phyloP scores from a whole-genome alignment of 2,797 vertebrate genomes.

The Tenualosa thibaudeaui region DNA sequence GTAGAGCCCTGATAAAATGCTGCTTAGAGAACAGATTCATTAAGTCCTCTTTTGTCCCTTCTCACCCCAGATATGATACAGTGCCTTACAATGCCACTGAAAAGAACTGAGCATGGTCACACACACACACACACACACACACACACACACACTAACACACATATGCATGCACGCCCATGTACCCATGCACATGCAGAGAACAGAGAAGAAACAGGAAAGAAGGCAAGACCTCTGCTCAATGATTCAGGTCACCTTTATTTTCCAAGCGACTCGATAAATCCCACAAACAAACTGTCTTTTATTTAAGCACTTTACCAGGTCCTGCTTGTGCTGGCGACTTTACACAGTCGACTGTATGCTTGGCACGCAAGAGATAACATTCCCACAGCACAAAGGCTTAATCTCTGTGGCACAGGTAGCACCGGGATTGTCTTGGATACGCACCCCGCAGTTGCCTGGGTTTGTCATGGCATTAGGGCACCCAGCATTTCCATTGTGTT shows the following conservation, averaged over 20 bases:
- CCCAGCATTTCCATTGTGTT: slow-evolving; percentile 75
- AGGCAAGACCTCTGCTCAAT: slow-evolving; percentile 59
- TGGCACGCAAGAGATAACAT: slow-evolving; percentile 75
- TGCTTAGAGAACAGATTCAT: slow-evolving; percentile 61
- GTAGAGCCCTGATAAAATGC: slow-evolving; percentile 68
- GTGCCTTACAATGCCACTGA: slow-evolving; percentile 61
- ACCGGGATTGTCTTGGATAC: slow-evolving; percentile 79
- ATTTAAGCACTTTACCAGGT: slow-evolving; percentile 73
- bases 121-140: background rate
- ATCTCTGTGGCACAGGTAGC: slow-evolving; percentile 82
- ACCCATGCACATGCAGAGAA: slow-evolving; percentile 46
- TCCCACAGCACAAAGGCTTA: slow-evolving; percentile 74
- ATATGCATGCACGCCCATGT: slow-evolving; percentile 43
- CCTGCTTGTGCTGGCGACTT: slow-evolving; percentile 65
- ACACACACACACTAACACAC: background rate
- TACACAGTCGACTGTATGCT: slow-evolving; percentile 68
- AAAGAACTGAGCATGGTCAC: background rate
- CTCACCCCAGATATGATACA: slow-evolving; percentile 51
- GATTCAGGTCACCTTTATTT: slow-evolving; percentile 72
- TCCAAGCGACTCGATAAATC: slow-evolving; percentile 73
- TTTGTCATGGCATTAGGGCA: slow-evolving; percentile 77
- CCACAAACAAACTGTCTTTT: slow-evolving; percentile 70
- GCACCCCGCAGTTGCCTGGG: slow-evolving; percentile 70
- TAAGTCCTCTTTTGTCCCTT: slow-evolving; percentile 39
- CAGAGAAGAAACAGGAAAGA: slow-evolving; percentile 58